Percentiles rank a stretch among this genome's conserved stretches.
phyloP scores from a whole-genome alignment of 2,113 vertebrate genomes.

The Maccullochella peelii region DNA sequence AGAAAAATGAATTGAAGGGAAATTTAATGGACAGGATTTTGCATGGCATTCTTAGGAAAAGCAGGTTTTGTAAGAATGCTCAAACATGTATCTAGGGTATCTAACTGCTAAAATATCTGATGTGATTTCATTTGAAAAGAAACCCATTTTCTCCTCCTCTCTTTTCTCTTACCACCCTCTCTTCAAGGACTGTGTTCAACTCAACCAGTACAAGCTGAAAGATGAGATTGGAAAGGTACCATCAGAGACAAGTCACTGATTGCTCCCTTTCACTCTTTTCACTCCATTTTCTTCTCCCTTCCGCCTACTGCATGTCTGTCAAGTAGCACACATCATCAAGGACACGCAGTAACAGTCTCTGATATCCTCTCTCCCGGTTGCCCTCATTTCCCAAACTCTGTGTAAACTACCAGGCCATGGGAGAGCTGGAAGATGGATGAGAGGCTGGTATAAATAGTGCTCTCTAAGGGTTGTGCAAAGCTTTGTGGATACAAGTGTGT shows the following conservation, averaged over 20 bases:
- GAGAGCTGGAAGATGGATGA: slow-evolving; percentile 76
- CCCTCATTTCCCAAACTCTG: slow-evolving; percentile 78
- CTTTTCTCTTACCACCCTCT: not conserved
- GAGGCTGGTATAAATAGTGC: slow-evolving; percentile 78
- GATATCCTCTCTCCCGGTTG: slow-evolving; percentile 68
- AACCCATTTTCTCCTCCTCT: slow-evolving; percentile 17
- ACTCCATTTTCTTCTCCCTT: slow-evolving; percentile 45
- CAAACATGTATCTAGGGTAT: not conserved
- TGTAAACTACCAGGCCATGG: slow-evolving; percentile 68
- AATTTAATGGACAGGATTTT: not conserved
- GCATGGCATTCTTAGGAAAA: not conserved
- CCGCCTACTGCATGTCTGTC: slow-evolving; percentile 63
- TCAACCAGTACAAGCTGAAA: slow-evolving; percentile 98
- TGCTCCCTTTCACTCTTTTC: slow-evolving; percentile 60
- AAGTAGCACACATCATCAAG: slow-evolving; percentile 58
- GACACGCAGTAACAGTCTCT: slow-evolving; percentile 56
- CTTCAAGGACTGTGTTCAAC: slow-evolving; percentile 94
- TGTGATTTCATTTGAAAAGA: slow-evolving; percentile 25
- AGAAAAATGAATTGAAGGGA: not conserved
- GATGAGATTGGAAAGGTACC: slow-evolving; percentile 98
- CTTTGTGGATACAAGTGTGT: slow-evolving; percentile 33
- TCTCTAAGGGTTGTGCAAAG: slow-evolving; percentile 67
- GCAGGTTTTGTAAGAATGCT: not conserved
- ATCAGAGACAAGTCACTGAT: slow-evolving; percentile 57
- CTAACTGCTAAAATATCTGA: not conserved